A percentile compares a stretch with the other conserved stretches of the same genome.
phyloP scores from a whole-genome alignment of 2,113 vertebrate species.

The Labeo catla region DNA sequence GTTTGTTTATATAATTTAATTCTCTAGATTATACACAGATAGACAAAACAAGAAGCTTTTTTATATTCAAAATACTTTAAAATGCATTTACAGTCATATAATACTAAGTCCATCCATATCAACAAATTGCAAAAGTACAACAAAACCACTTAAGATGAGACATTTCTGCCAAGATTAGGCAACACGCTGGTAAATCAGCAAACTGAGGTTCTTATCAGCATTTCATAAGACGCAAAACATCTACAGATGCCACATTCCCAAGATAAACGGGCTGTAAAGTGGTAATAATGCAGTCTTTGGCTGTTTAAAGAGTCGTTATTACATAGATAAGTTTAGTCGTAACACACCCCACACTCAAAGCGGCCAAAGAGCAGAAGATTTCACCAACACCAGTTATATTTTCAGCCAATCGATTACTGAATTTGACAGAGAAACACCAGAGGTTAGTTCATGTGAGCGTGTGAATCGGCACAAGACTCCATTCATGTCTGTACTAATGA shows the following conservation, averaged over 20 bases:
- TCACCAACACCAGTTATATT: not conserved
- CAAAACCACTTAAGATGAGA: not conserved
- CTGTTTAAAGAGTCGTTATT: constrained; percentile 3
- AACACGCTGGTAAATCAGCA: constrained; percentile 9
- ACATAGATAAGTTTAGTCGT: not conserved
- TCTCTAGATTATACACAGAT: too few relatives aligned
- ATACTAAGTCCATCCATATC: not conserved
- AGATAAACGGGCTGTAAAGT: constrained; percentile 24
- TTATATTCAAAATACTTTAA: not conserved
- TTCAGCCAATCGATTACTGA: not conserved
- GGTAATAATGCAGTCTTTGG: not conserved
- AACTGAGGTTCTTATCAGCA: constrained; percentile 27
- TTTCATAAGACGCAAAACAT: constrained; percentile 22
- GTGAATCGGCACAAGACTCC: constrained; percentile 68
- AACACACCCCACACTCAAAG: constrained; percentile 43
- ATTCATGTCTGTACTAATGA: constrained; percentile 73
- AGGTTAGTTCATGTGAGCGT: not conserved
- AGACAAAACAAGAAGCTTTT: not conserved
- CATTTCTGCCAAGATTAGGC: not conserved
- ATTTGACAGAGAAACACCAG: not conserved
- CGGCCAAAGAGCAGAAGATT: constrained; percentile 49
- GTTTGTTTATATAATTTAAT: too few relatives aligned
- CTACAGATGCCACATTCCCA: constrained; percentile 34
- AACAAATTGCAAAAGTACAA: not conserved
- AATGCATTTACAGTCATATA: not conserved